A percentile compares a stretch with the other conserved stretches of the same genome.
These are phyloP conservation scores for Urocyon cinereoargenteus DNA, from an alignment of 2,797 vertebrate genomes.

Conservation along the genomic window DNA sequence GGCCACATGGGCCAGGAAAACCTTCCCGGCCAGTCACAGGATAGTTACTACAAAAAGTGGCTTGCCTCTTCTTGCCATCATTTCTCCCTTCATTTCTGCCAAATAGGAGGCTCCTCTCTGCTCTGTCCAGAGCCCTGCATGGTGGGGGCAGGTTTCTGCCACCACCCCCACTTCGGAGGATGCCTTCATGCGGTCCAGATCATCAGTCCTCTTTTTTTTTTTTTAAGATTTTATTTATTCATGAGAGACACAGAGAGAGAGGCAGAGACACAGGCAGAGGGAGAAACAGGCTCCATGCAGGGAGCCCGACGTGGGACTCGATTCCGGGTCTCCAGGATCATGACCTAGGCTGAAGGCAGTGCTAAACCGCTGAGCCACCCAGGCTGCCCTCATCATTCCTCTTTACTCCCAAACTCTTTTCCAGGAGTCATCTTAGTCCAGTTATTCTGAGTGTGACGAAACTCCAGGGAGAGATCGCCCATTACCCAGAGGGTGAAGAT, in stretches of 20 bases:
- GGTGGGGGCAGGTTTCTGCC: accelerated
- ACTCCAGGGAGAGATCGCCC: accelerated
- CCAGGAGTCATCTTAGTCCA: background rate
- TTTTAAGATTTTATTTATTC: too few relatives aligned
- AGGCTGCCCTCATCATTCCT: background rate
- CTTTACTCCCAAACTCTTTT: background rate
- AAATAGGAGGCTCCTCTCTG: background rate
- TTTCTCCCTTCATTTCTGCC: background rate
- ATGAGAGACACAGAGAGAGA: too few relatives aligned
- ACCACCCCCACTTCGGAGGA: accelerated
- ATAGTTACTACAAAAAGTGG: background rate
- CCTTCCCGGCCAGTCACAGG: background rate
- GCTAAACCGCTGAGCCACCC: too few relatives aligned
- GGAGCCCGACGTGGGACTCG: too few relatives aligned
- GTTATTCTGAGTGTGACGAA: background rate
- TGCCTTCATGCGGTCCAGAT: accelerated
- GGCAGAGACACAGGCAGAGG: too few relatives aligned
- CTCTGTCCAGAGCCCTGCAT: too few relatives aligned
- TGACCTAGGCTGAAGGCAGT: too few relatives aligned
- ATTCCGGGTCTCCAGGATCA: too few relatives aligned
- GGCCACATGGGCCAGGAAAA: background rate
- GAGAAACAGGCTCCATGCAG: too few relatives aligned
- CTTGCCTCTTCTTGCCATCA: background rate
- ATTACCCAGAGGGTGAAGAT: background rate
- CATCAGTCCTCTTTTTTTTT: background rate